These are phyloP conservation scores for Amphipoea lucens DNA, from an alignment of 2,888 invertebrate species.

Conservation along the genomic window DNA sequence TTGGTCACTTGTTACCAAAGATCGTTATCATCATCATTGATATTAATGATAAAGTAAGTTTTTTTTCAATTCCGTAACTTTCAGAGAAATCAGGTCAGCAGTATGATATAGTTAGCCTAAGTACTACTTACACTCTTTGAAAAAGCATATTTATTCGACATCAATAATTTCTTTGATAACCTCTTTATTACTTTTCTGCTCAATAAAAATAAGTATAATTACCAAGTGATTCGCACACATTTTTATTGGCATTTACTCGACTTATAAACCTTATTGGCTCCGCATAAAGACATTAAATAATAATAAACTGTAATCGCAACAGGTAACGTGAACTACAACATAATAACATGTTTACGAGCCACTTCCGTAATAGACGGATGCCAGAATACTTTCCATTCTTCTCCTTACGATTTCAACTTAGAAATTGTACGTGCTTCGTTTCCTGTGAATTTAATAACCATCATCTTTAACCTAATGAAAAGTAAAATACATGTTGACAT, in stretches of 20 bases:
- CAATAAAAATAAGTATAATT: constrained; percentile 33
- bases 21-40: neutral
- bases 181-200: constrained; percentile 22
- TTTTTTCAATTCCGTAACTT: neutral
- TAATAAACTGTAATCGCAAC: constrained; percentile 59
- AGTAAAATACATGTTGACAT: neutral
- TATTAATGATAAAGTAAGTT: neutral
- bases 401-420: constrained; percentile 36
- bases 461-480: neutral
- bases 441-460: constrained; percentile 33
- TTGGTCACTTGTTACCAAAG: neutral
- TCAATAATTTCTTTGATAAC: constrained; percentile 10
- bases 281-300: constrained; percentile 61
- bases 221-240: constrained; percentile 31
- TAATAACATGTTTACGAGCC: constrained; percentile 62
- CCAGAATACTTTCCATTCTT: constrained; percentile 62
- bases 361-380: constrained; percentile 60
- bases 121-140: neutral
- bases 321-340: constrained; percentile 53
- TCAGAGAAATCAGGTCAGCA: neutral
- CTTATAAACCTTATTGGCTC: constrained; percentile 47
- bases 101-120: neutral
- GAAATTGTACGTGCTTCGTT: constrained; percentile 35
- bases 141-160: neutral
- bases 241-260: constrained; percentile 36